Evolutionary conservation across 1,140 invertebrate genomes (phyloP), one percentile per base, ranked within the genome.

Genomic region (Periplaneta americana): DNA sequence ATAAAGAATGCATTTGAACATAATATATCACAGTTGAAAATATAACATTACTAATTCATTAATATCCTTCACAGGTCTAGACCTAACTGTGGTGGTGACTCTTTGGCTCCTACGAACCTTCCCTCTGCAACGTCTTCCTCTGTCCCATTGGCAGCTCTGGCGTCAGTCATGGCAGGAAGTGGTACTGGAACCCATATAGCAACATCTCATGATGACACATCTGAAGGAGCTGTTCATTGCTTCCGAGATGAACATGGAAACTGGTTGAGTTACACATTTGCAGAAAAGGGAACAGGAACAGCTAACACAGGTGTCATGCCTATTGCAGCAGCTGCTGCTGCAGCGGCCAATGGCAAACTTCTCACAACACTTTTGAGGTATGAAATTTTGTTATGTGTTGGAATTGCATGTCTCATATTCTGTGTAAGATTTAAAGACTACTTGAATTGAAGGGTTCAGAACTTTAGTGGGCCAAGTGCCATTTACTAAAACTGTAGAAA

Each of bases 141-240:
- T 28, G 48, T 31, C 13, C 34, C 79, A 15, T 9, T 80, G 35
- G 81, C 37, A 81, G 82, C 28, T 81, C 83, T 81, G 85, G 86
- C 80, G 28, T 74, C 79, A 17, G 34, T 74, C 8, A 35, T 80
- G 28, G 48, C 48, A 66, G 48, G 34, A 3, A 34, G 39, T 4
- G 48, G 39, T 78, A 88, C 87, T 33, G 91, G 86, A 80, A 91
- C 89, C 74, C 95, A 97, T 86, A 89, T 97, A 35, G 96, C 96
- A 0, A 93, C 92, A 18, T 95, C 94, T 79, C 95, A 97, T 86
- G 95, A 97, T 82, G 96, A 98, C 84, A 97, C 96, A 0, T 93
- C 92, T 10, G 94, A 96, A 85, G 96, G 96, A 57, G 95, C 96
- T 10, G 93, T 97, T 74, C 96, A 98, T 87, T 96, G 93, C 86